Evolutionary conservation across 2,113 vertebrate species (phyloP).

Genomic region (Paramormyrops kingsleyae): DNA sequence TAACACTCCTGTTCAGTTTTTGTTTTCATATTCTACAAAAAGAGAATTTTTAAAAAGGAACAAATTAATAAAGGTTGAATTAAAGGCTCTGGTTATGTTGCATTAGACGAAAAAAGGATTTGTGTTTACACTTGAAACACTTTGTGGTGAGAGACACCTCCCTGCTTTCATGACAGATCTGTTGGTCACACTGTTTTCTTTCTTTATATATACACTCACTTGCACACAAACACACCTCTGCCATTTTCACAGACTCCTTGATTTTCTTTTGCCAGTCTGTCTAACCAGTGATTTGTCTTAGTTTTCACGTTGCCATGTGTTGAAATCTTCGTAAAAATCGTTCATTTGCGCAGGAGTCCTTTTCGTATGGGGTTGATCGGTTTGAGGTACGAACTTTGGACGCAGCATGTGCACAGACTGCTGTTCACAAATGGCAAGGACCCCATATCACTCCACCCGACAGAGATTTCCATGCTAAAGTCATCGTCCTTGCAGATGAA

Average conservation of each 20-base stretch:
- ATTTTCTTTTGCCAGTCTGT: neutral
- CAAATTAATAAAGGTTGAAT: conserved; percentile 73
- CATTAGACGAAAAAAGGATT: conserved; percentile 6
- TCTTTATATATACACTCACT: neutral
- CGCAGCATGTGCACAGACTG: neutral
- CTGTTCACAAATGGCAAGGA: neutral
- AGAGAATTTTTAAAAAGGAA: conserved; percentile 69
- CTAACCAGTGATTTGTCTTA: neutral
- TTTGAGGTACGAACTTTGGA: neutral
- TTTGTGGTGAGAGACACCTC: neutral
- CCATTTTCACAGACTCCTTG: neutral
- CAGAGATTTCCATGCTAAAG: neutral
- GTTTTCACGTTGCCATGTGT: neutral
- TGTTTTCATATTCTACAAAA: conserved; percentile 66
- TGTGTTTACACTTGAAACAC: conserved; percentile 4
- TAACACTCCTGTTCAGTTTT: conserved; percentile 71
- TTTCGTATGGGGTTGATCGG: neutral
- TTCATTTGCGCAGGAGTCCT: neutral
- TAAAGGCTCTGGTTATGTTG: conserved; percentile 37
- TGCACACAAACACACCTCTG: neutral
- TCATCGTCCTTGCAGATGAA: neutral
- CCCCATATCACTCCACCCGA: neutral
- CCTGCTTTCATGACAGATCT: neutral
- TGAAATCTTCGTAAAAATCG: neutral
- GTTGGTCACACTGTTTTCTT: neutral